Base-by-base conservation (phyloP, 2,888 invertebrate species). In the Crocallis elinguaria region DNA sequence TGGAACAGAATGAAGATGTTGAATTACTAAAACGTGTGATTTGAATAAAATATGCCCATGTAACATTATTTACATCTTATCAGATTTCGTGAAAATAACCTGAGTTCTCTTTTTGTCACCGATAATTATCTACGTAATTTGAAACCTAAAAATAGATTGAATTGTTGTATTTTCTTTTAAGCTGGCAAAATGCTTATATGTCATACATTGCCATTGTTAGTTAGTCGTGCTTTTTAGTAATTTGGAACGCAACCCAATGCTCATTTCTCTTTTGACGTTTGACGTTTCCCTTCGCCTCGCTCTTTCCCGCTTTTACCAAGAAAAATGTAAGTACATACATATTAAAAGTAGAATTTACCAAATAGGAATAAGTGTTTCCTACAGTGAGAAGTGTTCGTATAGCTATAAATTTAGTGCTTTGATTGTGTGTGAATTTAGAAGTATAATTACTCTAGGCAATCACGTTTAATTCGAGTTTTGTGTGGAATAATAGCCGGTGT, bases 1-100 rank as follows among this genome's bases (percentile, higher is more conserved):
- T 53, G 54, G 49, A 51, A 45, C 54, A 46, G 54, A 57, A 61
- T 64, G 55, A 61, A 61, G 61, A 64, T 61, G 64, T 59, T 52
- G 49, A 52, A 57, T 56, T 54, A 51, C 50, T 17, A 41, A 48
- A 56, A 53, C 56, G 38, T 54, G 53, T 54, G 54, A 44, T 55
- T 37, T 14, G 58, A 49, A 62, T 60, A 62, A 60, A 52, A 57
- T 57, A 55, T 43, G 14, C 3, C n/a, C 33, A 29, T 30, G 35
- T 11, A 38, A 25, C 14, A 29, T 36, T 25, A 39, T 44, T 43
- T 38, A 54, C 38, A 27, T 48, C 48, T 35, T 54, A 53, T 46
- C 27, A 30, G 13, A 42, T 53, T 42, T 25, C 48, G 32, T 19
- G 38, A 19, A 36, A 13, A 35, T 27, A 12, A 27, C n/a, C n/a